Base-by-base conservation (phyloP, 2,797 vertebrate genomes). In the Gadopsis bispinosus region DNA sequence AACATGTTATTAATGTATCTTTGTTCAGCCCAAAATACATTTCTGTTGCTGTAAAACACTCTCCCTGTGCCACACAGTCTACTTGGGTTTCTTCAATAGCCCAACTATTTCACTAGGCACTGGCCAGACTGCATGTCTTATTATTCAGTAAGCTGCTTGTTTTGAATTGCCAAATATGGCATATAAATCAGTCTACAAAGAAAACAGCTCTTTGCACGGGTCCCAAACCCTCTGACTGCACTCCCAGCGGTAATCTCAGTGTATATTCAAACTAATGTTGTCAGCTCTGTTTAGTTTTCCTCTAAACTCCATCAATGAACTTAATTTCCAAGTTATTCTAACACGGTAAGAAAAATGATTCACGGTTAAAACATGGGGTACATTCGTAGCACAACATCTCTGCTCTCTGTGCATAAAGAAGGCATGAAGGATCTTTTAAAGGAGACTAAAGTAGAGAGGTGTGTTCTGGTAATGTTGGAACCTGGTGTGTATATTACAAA, bases 401-500 rank as follows among this genome's bases (percentile, higher is more conserved):
- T 50, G 58, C 72, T 65, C 16, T 58, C 39, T 45, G 35, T 11
- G 16, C 5, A 11, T 4, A 12, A 14, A 39, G 45, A 39, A 29
- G 16, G 56, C n/a, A 19, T 39, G n/a, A 22, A 48, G 9, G 39
- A 33, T 72, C 14, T 73, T 69, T 77, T 58, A 41, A 69, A 68
- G 35, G 33, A 51, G 16, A 26, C 22, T n/a, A 31, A 33, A 33
- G 56, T 12, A 53, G 9, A 45, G 63, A 66, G 50, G 65, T 51
- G 60, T 50, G 62, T 39, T 59, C 61, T 53, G 60, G 45, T 19
- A 39, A 56, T 80, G 87, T 83, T 83, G 65, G 56, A 89, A 88
- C 75, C 86, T 50, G 51, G 11, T 75, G 70, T 69, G 66, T 80
- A 83, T 56, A 68, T 76, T 78, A 69, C 51, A 73, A 82, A 89